A percentile compares a stretch with the other conserved stretches of the same genome.
These are phyloP conservation scores for Drosophila insularis DNA, from an alignment of 1,140 invertebrate genomes.

Conservation along the genomic window DNA sequence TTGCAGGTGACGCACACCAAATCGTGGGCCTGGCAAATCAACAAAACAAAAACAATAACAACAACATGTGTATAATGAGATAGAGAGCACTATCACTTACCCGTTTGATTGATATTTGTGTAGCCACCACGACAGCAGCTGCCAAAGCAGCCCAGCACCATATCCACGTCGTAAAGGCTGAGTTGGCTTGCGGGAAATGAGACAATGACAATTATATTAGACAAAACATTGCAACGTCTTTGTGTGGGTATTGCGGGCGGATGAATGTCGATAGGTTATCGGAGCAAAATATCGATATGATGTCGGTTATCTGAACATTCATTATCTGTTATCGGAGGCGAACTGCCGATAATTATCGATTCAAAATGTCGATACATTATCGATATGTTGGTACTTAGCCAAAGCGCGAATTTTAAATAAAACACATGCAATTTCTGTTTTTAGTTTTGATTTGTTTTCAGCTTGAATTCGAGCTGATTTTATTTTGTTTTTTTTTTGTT, in stretches of 20 bases:
- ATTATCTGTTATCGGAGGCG: no score
- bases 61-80: slow-evolving; percentile 3
- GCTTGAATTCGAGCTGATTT: slow-evolving; percentile 41
- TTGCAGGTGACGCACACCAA: slow-evolving; percentile 87
- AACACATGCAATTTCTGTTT: slow-evolving; percentile 30
- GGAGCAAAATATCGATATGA: no score
- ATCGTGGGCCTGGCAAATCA: slow-evolving; percentile 58
- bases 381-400: not conserved
- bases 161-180: slow-evolving; percentile 46
- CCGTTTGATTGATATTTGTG: slow-evolving; percentile 65
- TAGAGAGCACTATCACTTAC: slow-evolving; percentile 26
- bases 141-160: slow-evolving; percentile 62
- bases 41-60: not conserved
- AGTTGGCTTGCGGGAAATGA: slow-evolving; percentile 1
- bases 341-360: no score
- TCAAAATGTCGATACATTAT: no score
- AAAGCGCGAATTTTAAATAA: slow-evolving; percentile 23
- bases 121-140: slow-evolving; percentile 67
- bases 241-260: not conserved
- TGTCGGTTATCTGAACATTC: no score
- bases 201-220: not conserved
- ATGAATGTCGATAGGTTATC: no score
- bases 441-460: slow-evolving; percentile 41
- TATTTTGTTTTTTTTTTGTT: slow-evolving; percentile 31
- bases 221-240: slow-evolving; percentile 20